These are phyloP conservation scores for Xenops minutus DNA, from an alignment of 2,797 vertebrate species.

Conservation along the genomic window DNA sequence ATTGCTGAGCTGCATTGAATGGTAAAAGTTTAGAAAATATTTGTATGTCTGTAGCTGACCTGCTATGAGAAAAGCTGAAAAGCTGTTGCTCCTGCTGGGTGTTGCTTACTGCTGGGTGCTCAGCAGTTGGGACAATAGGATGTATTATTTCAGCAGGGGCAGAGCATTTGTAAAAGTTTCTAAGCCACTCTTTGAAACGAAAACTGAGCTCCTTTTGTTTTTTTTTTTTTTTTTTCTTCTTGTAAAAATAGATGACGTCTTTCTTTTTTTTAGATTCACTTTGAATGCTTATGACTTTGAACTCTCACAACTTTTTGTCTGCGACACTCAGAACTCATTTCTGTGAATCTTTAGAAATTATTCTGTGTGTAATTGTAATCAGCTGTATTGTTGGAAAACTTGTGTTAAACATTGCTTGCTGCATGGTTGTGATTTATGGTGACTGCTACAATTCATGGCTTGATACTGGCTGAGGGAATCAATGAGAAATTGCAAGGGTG, in stretches of 20 bases:
- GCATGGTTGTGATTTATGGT: not conserved
- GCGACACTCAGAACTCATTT: not conserved
- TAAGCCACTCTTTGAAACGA: slow-evolving; percentile 4
- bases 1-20: not conserved
- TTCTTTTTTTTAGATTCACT: not conserved
- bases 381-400: slow-evolving; percentile 14
- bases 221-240: not conserved
- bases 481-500: not conserved
- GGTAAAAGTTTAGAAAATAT: not conserved
- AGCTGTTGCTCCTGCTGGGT: not conserved
- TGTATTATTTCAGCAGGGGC: slow-evolving; percentile 33
- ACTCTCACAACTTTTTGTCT: not conserved
- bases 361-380: not conserved
- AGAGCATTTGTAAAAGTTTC: slow-evolving; percentile 34
- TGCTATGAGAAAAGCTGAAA: slow-evolving; percentile 35
- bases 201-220: slow-evolving; percentile 28
- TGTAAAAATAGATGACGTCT: not conserved
- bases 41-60: not conserved
- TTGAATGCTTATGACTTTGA: not conserved
- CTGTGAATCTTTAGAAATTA: not conserved
- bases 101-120: slow-evolving; percentile 4
- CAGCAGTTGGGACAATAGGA: slow-evolving; percentile 21
- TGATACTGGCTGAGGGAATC: not conserved
- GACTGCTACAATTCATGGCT: not conserved
- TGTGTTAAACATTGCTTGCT: not conserved